A percentile compares a stretch with the other conserved stretches of the same genome.
Conservation (phyloP, 2,113 vertebrate species). For the Cyphomyrus plagiostoma region DNA sequence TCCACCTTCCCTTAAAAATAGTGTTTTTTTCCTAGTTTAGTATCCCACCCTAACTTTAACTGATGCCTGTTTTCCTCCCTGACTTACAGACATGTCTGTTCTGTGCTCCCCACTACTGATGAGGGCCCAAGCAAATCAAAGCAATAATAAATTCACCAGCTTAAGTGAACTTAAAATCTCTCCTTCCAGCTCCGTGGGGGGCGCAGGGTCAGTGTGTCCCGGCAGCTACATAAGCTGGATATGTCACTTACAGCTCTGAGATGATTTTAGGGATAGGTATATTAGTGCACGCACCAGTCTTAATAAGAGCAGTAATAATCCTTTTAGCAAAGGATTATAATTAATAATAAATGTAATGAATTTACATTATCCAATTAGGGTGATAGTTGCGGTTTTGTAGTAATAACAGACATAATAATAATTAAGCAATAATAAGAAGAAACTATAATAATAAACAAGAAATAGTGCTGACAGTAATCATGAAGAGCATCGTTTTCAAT, state of each 20-base stretch:
- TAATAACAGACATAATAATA: not conserved
- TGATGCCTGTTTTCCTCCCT: not conserved
- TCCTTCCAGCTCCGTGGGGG: not conserved
- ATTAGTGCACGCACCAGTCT: not conserved
- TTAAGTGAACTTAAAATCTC: not conserved
- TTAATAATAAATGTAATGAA: conserved; percentile 1
- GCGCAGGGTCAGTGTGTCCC: not conserved
- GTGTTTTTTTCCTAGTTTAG: not conserved
- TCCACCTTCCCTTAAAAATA: not conserved
- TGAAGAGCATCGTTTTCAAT: not conserved
- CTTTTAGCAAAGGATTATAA: conserved; percentile 1
- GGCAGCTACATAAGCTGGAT: conserved; percentile 24
- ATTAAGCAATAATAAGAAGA: not conserved
- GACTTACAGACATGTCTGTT: not conserved
- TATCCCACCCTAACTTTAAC: not conserved
- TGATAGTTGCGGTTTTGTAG: not conserved
- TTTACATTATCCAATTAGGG: not conserved
- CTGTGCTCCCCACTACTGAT: not conserved
- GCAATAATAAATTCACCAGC: not conserved
- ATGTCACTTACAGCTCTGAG: conserved; percentile 8
- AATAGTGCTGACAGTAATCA: not conserved
- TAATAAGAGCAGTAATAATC: conserved; percentile 1
- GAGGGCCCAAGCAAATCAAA: not conserved
- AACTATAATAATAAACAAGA: not conserved
- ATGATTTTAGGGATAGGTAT: not conserved